These are phyloP conservation scores for Sebastes jordani DNA, from an alignment of 2,797 vertebrate genomes.

Conservation along the genomic window DNA sequence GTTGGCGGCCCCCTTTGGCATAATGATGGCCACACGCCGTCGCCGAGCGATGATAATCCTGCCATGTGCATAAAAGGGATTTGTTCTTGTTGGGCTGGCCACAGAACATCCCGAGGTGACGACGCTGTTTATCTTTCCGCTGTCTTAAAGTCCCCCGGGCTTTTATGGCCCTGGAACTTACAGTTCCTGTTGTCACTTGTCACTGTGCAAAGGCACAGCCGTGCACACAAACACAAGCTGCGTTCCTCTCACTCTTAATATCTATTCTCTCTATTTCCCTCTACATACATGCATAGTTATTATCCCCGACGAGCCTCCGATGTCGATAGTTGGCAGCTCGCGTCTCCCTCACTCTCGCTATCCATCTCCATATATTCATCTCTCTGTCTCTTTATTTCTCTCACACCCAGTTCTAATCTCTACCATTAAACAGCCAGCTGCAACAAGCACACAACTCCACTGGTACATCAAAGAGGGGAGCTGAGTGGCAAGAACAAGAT, in stretches of 20 bases:
- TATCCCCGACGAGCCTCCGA: neutral
- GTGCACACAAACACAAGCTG: neutral
- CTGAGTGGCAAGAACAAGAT: constrained; percentile 52
- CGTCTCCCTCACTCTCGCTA: constrained; percentile 12
- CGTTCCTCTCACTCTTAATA: constrained; percentile 26
- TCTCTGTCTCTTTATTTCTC: constrained; percentile 27
- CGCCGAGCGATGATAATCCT: constrained; percentile 71
- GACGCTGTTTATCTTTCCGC: constrained; percentile 78
- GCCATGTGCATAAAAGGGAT: constrained; percentile 77
- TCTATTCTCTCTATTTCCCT: neutral
- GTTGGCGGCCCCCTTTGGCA: constrained; percentile 46
- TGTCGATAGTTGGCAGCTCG: constrained; percentile 22
- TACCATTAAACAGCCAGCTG: constrained; percentile 51
- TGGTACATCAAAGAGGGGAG: constrained; percentile 44
- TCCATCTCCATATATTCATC: constrained; percentile 22
- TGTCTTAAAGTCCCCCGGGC: constrained; percentile 69
- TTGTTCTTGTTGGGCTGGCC: constrained; percentile 76
- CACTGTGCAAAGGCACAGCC: constrained; percentile 21
- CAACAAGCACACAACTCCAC: constrained; percentile 34
- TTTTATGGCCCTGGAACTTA: constrained; percentile 70
- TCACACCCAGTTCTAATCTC: constrained; percentile 34
- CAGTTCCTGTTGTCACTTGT: constrained; percentile 62
- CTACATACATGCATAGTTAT: constrained; percentile 7
- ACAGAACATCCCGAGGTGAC: constrained; percentile 65
- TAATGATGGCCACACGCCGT: constrained; percentile 58